Percentiles rank a stretch among this genome's conserved stretches.
These are phyloP conservation scores for Pachycephala philippinensis DNA, from an alignment of 2,113 vertebrate species.

Conservation along the genomic window DNA sequence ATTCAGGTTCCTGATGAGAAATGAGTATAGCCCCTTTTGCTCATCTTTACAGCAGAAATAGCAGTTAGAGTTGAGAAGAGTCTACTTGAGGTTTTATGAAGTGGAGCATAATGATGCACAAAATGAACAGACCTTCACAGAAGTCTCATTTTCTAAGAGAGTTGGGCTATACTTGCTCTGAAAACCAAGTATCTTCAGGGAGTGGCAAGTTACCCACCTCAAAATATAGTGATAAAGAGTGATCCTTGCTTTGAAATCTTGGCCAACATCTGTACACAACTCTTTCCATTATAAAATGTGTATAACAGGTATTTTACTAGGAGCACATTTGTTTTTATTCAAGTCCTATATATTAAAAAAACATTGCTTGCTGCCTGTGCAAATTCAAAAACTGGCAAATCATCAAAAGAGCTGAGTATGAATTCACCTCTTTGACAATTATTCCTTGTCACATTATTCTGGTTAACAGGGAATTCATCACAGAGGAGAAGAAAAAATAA, in stretches of 20 bases:
- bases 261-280: not conserved
- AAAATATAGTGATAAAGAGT: not conserved
- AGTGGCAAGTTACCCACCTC: not conserved
- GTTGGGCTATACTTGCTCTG: not conserved
- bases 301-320: not conserved
- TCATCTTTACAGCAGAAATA: not conserved
- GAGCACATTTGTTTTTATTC: constrained; percentile 3
- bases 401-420: constrained; percentile 21
- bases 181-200: not conserved
- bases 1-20: constrained; percentile 35
- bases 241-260: not conserved
- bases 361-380: not conserved
- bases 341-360: not conserved
- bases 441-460: constrained; percentile 28
- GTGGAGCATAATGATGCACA: constrained; percentile 15
- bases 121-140: not conserved
- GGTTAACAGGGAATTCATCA: constrained; percentile 29
- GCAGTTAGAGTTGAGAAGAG: not conserved
- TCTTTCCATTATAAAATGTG: not conserved
- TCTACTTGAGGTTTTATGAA: constrained; percentile 27
- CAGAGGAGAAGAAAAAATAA: not conserved
- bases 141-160: not conserved
- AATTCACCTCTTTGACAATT: constrained; percentile 42
- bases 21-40: not conserved
- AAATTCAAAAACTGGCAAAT: constrained; percentile 50